A percentile compares a stretch with the other conserved stretches of the same genome.
Evolutionary conservation across 2,113 vertebrate species (phyloP).

Genomic region (Eublepharis macularius): DNA sequence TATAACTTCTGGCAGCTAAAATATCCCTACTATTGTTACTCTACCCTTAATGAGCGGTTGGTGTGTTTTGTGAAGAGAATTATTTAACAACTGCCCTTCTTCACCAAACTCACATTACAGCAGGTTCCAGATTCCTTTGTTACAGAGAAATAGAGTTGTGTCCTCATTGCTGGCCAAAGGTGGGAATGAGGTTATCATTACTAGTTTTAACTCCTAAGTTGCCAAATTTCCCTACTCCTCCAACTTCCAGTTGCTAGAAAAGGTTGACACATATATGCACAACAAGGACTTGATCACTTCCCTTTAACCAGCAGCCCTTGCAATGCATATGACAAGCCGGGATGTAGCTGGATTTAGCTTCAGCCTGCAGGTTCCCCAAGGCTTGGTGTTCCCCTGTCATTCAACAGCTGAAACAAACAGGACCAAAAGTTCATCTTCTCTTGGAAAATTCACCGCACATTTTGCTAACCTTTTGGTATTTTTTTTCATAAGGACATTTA

Average conservation of each 20-base stretch:
- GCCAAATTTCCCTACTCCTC: neutral
- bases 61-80: slow-evolving; percentile 6
- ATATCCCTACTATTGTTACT: neutral
- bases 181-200: neutral
- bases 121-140: no score
- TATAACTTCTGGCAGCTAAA: neutral
- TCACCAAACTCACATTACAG: neutral
- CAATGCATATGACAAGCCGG: neutral
- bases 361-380: no score
- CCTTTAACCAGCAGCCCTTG: neutral
- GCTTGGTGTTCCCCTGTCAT: no score
- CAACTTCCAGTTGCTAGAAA: neutral
- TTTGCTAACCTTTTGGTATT: no score
- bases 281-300: neutral
- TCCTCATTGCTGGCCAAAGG: neutral
- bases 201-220: no score
- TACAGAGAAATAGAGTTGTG: no score
- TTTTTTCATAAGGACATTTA: no score
- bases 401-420: no score
- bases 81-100: neutral
- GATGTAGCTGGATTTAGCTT: neutral
- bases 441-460: no score
- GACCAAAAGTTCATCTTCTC: no score
- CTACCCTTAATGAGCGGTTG: neutral
- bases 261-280: neutral